phyloP scores from a whole-genome alignment of 1,140 invertebrate genomes.

The Phenacoccus solenopsis region DNA sequence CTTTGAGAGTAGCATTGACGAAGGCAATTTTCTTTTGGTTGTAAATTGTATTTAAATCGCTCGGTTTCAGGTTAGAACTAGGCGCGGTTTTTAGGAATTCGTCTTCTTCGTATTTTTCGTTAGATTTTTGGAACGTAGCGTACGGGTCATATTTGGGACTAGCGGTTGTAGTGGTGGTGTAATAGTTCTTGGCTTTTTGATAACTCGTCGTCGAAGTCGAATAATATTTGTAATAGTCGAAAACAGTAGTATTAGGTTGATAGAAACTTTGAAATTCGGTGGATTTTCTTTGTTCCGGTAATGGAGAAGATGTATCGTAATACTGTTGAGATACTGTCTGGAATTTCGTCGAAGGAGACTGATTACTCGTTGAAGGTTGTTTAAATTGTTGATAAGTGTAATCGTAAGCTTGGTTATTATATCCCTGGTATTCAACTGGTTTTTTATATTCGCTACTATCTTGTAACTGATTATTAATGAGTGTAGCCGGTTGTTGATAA shows the following conservation, averaged over 20 bases:
- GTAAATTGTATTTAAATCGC: constrained; percentile 27
- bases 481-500: constrained; percentile 25
- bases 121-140: constrained; percentile 21
- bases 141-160: constrained; percentile 23
- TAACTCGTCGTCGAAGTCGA: constrained; percentile 21
- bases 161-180: constrained; percentile 10
- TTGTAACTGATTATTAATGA: constrained; percentile 28
- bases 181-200: constrained; percentile 13
- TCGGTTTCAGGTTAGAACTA: constrained; percentile 28
- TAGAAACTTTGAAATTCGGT: neutral
- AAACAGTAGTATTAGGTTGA: constrained; percentile 19
- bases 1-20: constrained; percentile 27
- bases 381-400: neutral
- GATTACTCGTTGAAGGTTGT: constrained; percentile 21
- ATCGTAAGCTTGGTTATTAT: neutral
- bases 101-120: constrained; percentile 25
- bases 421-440: neutral
- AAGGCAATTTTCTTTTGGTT: constrained; percentile 22
- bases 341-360: constrained; percentile 31
- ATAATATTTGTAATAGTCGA: constrained; percentile 24
- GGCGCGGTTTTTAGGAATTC: constrained; percentile 29
- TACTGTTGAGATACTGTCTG: constrained; percentile 23
- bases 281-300: neutral
- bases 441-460: constrained; percentile 14
- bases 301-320: neutral